phyloP scores from a whole-genome alignment of 2,888 invertebrate genomes.

The Glaucopsyche alexis region DNA sequence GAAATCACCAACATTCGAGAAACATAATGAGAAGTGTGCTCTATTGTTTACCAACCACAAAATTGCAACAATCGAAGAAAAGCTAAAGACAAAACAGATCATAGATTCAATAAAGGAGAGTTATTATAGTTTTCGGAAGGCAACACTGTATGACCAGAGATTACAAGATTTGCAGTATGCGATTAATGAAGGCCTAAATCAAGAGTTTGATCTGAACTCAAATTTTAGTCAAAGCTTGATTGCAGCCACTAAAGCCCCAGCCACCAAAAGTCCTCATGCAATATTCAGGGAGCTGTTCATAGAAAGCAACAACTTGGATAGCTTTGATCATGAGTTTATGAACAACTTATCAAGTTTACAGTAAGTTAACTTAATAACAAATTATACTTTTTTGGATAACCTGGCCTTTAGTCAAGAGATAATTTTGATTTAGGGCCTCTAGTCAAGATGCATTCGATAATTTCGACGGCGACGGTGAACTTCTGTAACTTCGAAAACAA shows the following conservation, averaged over 20 bases:
- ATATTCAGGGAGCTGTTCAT: constrained; percentile 68
- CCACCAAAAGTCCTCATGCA: constrained; percentile 65
- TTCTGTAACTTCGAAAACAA: too few relatives aligned
- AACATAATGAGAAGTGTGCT: constrained; percentile 69
- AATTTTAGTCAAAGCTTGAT: constrained; percentile 38
- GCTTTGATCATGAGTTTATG: constrained; percentile 68
- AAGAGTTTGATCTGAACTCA: constrained; percentile 57
- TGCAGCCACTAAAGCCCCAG: neutral
- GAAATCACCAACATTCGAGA: constrained; percentile 48
- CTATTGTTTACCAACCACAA: constrained; percentile 63
- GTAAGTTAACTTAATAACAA: constrained; percentile 61
- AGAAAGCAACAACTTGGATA: constrained; percentile 65
- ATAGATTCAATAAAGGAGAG: constrained; percentile 70
- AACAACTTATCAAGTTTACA: constrained; percentile 62
- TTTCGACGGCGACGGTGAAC: too few relatives aligned
- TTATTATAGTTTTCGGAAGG: constrained; percentile 72
- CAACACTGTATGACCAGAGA: constrained; percentile 70
- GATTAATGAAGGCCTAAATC: constrained; percentile 70
- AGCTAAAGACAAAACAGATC: constrained; percentile 59
- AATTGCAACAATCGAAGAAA: constrained; percentile 57
- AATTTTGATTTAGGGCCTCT: too few relatives aligned
- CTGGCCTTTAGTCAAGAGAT: too few relatives aligned
- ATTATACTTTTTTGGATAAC: too few relatives aligned
- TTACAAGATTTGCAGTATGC: constrained; percentile 71
- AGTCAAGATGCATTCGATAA: too few relatives aligned